These are phyloP conservation scores for Caranx melampygus DNA, from an alignment of 2,113 vertebrate species.

Conservation along the genomic window DNA sequence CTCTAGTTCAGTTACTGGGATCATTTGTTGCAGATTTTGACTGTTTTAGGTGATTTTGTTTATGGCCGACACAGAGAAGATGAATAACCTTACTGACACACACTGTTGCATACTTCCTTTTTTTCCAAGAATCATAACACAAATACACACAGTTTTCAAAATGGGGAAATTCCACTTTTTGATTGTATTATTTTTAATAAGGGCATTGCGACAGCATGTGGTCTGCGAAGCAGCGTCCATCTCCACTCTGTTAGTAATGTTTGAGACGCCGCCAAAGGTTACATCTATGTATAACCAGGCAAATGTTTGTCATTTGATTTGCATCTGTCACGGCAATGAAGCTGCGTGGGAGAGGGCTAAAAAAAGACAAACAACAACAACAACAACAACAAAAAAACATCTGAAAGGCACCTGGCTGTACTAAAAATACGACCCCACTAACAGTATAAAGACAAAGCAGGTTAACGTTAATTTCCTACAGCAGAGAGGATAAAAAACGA, in stretches of 20 bases:
- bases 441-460: not conserved
- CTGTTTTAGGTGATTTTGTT: not conserved
- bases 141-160: not conserved
- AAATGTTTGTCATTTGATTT: constrained; percentile 57
- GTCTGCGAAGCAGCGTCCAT: not conserved
- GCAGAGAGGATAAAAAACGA: constrained; percentile 48
- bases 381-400: constrained; percentile 1
- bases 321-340: constrained; percentile 32
- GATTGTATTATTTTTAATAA: constrained; percentile 20
- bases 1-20: not conserved
- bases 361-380: not conserved
- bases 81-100: not conserved
- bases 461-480: constrained; percentile 36
- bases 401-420: constrained; percentile 30
- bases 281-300: constrained; percentile 2
- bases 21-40: not conserved
- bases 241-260: not conserved
- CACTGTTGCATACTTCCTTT: not conserved
- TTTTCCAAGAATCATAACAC: constrained; percentile 3
- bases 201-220: constrained; percentile 2
- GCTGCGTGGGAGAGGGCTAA: constrained; percentile 2
- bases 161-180: constrained; percentile 31
- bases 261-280: constrained; percentile 1
- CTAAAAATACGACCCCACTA: constrained; percentile 53
- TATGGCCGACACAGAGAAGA: not conserved